phyloP scores from a whole-genome alignment of 2,113 vertebrate genomes.

The Nestor notabilis region DNA sequence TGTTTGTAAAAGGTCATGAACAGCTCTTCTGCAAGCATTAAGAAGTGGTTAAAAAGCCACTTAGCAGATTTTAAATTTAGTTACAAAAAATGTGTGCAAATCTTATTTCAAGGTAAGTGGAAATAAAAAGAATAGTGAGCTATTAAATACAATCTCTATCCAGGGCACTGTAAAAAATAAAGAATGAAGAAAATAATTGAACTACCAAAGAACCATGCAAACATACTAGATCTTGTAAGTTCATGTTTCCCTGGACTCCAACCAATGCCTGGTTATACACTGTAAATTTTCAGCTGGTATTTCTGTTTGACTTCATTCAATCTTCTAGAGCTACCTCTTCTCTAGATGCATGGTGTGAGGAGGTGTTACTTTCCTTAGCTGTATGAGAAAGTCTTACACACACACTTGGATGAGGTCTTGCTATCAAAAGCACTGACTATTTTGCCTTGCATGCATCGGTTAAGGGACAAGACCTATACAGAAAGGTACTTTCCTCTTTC shows the following conservation, averaged over 20 bases:
- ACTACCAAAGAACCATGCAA: background rate
- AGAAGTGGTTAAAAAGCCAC: background rate
- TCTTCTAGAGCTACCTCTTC: background rate
- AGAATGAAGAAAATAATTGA: background rate
- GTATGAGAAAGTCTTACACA: background rate
- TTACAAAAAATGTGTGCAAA: conserved; percentile 30
- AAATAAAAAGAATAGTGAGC: background rate
- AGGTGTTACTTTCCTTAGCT: background rate
- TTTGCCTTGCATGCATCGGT: background rate
- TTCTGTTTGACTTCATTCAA: background rate
- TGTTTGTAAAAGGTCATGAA: background rate
- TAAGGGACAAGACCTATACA: background rate
- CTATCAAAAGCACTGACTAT: background rate
- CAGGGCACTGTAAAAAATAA: background rate
- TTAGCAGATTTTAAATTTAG: background rate
- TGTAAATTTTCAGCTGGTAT: background rate
- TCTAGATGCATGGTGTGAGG: background rate
- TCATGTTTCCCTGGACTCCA: background rate
- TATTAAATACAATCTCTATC: background rate
- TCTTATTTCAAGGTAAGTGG: conserved; percentile 11
- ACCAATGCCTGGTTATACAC: background rate
- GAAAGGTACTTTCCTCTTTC: background rate
- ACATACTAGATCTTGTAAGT: background rate
- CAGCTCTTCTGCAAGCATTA: background rate
- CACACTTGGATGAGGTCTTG: background rate